Evolutionary conservation across 2,797 vertebrate species (phyloP).

Genomic region (Sternotherus odoratus): DNA sequence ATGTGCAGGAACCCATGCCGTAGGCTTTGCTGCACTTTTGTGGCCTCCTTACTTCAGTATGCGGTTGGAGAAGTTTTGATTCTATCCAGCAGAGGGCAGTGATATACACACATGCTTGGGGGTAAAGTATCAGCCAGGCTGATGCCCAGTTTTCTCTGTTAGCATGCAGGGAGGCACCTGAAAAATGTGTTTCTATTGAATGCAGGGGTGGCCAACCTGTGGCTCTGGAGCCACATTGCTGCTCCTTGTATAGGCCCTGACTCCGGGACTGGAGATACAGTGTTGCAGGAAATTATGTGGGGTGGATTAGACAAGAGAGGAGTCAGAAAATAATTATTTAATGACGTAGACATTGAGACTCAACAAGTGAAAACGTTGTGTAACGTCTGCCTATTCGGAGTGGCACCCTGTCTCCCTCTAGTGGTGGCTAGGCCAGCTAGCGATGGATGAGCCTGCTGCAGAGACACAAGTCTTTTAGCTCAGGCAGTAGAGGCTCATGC

Average conservation of each 20-base stretch:
- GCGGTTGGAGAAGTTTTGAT: not conserved
- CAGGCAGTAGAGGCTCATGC: not conserved
- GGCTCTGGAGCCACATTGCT: no score
- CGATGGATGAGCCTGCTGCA: not conserved
- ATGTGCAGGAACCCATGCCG: not conserved
- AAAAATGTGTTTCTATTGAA: not conserved
- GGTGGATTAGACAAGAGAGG: not conserved
- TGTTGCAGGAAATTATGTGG: not conserved
- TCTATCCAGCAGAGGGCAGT: not conserved
- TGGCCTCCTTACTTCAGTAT: not conserved
- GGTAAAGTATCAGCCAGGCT: conserved; percentile 4
- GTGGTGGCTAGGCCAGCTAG: not conserved
- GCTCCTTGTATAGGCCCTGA: no score
- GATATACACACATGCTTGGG: not conserved
- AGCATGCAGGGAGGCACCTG: not conserved
- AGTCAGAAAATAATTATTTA: not conserved
- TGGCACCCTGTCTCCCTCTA: not conserved
- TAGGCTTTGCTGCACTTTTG: not conserved
- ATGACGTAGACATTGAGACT: no score
- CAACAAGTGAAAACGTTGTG: no score
- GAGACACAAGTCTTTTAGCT: not conserved
- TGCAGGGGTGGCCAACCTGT: no score
- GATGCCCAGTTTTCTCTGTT: not conserved
- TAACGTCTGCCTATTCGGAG: no score
- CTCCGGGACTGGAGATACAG: no score